Evolutionary conservation across 2,888 invertebrate genomes (phyloP).

Genomic region (Tetranychus piercei): DNA sequence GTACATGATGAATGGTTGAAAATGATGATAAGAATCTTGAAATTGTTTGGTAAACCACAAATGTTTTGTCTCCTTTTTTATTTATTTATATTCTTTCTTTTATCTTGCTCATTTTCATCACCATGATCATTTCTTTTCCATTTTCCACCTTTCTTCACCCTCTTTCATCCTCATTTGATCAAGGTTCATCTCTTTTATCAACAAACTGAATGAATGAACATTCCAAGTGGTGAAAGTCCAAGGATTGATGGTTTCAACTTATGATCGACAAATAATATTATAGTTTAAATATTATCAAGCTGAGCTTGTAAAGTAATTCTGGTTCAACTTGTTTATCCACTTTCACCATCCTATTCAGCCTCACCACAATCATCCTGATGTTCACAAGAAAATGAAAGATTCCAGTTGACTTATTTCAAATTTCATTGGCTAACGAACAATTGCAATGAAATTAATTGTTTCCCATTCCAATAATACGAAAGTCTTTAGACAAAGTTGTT

Average conservation of each 20-base stretch:
- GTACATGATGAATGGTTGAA: background rate
- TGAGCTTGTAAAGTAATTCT: background rate
- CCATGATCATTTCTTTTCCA: background rate
- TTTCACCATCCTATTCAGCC: too few species aligned
- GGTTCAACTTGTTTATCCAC: too few species aligned
- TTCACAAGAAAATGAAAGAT: background rate
- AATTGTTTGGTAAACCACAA: background rate
- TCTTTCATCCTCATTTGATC: background rate
- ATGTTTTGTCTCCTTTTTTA: background rate
- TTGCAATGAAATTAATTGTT: too few species aligned
- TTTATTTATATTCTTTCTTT: background rate
- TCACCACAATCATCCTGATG: too few species aligned
- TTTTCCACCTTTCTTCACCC: too few species aligned
- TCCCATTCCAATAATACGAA: too few species aligned
- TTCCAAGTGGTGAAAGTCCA: background rate
- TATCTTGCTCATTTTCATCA: background rate
- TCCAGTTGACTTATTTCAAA: background rate
- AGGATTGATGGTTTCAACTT: background rate
- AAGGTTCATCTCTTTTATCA: background rate
- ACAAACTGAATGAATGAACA: background rate
- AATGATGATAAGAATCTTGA: background rate
- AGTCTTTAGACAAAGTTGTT: too few species aligned
- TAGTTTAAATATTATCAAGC: background rate
- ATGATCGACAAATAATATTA: background rate
- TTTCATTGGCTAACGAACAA: too few species aligned